Conservation (phyloP, 23 tunicate genomes). For the Aplidium turbinatum region DNA sequence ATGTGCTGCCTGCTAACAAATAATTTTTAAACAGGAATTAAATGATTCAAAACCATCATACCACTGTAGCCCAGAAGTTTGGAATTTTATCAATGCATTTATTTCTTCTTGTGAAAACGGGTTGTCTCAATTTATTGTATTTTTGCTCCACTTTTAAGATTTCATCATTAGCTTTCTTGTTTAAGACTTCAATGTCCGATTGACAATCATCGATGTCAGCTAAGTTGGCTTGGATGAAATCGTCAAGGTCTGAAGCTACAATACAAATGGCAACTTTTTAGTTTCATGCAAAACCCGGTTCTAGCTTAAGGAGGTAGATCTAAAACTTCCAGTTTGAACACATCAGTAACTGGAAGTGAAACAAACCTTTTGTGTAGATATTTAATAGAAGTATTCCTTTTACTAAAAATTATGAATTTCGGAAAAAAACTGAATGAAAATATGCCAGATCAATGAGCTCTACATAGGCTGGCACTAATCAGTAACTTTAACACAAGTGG, state of each 20-base stretch:
- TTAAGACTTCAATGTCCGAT: conserved; percentile 67
- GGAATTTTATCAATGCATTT: conserved; percentile 67
- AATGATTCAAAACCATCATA: too few relatives aligned
- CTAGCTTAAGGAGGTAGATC: too few relatives aligned
- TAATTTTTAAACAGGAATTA: too few relatives aligned
- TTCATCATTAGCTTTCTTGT: conserved; percentile 88
- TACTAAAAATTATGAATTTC: too few relatives aligned
- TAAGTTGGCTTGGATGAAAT: conserved; percentile 62
- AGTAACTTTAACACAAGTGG: too few relatives aligned
- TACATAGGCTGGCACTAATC: too few relatives aligned
- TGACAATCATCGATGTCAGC: conserved; percentile 80
- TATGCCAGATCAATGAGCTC: too few relatives aligned
- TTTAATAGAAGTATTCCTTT: too few relatives aligned
- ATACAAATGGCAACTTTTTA: neutral
- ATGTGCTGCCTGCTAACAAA: too few relatives aligned
- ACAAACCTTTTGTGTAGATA: too few relatives aligned
- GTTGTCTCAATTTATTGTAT: conserved; percentile 74
- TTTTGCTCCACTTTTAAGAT: conserved; percentile 77
- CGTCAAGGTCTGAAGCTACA: conserved; percentile 74
- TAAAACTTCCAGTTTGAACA: too few relatives aligned
- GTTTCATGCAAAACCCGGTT: neutral
- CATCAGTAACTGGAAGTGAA: neutral
- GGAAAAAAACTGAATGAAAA: too few relatives aligned
- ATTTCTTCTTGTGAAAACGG: conserved; percentile 68
- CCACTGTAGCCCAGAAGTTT: conserved; percentile 80